These are phyloP conservation scores for Microcebus lehilahytsara DNA, from an alignment of 2,113 vertebrate species.

Conservation along the genomic window DNA sequence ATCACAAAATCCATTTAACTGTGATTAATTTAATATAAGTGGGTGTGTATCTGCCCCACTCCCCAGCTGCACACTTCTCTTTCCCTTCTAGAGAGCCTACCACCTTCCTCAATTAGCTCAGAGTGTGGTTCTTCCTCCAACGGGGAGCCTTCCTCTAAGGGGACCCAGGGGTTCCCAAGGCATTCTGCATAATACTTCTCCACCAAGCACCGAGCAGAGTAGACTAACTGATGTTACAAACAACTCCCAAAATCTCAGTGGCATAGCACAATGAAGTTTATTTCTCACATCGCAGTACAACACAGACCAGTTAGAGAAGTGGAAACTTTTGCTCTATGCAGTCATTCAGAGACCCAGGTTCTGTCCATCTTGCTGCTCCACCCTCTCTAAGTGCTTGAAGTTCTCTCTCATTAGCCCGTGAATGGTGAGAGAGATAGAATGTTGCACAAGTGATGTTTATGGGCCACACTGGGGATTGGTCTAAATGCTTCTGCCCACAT, in stretches of 20 bases:
- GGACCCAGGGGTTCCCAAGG: background rate
- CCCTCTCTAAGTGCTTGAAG: background rate
- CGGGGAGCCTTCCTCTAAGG: background rate
- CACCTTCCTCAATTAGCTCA: background rate
- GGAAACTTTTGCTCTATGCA: background rate
- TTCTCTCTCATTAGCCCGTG: background rate
- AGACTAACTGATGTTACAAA: background rate
- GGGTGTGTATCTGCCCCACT: background rate
- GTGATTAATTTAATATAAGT: background rate
- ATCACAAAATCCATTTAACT: constrained; percentile 14
- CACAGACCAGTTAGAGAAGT: background rate
- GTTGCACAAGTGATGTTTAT: background rate
- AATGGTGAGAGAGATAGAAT: background rate
- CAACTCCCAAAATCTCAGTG: background rate
- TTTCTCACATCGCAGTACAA: background rate
- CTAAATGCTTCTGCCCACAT: background rate
- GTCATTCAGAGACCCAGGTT: background rate
- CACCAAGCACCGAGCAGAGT: background rate
- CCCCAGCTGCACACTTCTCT: background rate
- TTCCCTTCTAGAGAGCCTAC: background rate
- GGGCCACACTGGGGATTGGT: background rate
- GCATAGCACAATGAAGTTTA: background rate
- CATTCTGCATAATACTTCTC: background rate
- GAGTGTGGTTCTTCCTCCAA: background rate
- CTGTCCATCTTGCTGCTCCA: background rate